Percentiles rank a stretch among this genome's conserved stretches.
phyloP scores from a whole-genome alignment of 2,888 invertebrate species.

The Caenorhabditis uteleia region DNA sequence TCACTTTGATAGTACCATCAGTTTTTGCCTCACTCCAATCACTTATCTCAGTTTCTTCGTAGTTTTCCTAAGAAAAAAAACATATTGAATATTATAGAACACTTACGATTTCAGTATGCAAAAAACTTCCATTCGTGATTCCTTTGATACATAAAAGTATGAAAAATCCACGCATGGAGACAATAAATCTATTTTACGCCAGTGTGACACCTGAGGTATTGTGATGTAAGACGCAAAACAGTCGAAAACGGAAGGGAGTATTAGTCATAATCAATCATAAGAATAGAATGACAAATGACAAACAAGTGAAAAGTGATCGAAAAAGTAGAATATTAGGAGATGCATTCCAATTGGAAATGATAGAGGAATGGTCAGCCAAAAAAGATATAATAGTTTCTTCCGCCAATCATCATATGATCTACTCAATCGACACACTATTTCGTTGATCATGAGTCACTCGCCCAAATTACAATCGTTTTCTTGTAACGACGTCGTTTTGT shows the following conservation, averaged over 20 bases:
- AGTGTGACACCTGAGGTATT: too few species aligned
- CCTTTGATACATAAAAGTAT: conserved; percentile 3
- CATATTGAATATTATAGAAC: not conserved
- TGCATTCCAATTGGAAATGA: too few species aligned
- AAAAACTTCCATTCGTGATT: conserved; percentile 10
- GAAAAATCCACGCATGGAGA: conserved; percentile 17
- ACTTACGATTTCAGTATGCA: conserved; percentile 29
- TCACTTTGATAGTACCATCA: conserved; percentile 20
- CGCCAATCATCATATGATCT: too few species aligned
- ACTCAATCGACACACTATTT: too few species aligned
- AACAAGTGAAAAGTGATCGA: conserved; percentile 2
- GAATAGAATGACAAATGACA: conserved; percentile 6
- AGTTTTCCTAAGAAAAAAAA: conserved; percentile 20
- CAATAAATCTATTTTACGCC: too few species aligned
- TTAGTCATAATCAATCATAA: too few species aligned
- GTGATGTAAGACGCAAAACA: too few species aligned
- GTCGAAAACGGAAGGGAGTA: too few species aligned
- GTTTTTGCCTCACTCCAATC: conserved; percentile 45
- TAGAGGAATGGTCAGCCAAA: conserved; percentile 11
- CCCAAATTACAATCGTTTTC: conserved; percentile 31
- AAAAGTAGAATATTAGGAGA: conserved; percentile 1
- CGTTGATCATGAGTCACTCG: conserved; percentile 29
- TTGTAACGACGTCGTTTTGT: conserved; percentile 3
- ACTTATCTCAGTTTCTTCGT: conserved; percentile 28
- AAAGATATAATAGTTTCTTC: too few species aligned